Percentiles rank a stretch among this genome's conserved stretches.
phyloP scores from a whole-genome alignment of 2,113 vertebrate genomes.

The Corythornis vintsioides region DNA sequence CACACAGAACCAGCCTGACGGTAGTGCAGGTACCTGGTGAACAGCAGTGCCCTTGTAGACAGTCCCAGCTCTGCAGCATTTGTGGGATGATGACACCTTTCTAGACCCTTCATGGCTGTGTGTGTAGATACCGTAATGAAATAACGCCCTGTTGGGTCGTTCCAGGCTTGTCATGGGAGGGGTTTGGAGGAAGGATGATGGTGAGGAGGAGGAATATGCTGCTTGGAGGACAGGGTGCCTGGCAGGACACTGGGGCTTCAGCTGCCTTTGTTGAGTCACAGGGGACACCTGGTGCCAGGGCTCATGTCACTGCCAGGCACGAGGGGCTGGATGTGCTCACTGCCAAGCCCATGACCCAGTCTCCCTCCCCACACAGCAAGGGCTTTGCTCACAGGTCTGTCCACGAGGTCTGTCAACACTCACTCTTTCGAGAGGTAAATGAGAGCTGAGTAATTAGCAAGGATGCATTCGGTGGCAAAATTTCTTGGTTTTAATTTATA shows the following conservation, averaged over 20 bases:
- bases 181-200: not conserved
- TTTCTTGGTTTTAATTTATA: not conserved
- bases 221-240: not conserved
- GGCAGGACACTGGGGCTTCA: not conserved
- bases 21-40: not conserved
- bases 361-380: not conserved
- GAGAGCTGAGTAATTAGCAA: not conserved
- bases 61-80: slow-evolving; percentile 6
- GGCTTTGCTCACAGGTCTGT: not conserved
- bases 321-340: not conserved
- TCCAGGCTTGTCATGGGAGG: not conserved
- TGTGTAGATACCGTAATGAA: fast-evolving
- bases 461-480: not conserved
- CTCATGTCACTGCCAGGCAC: not conserved
- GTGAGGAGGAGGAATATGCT: not conserved
- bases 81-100: slow-evolving; percentile 1
- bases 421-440: not conserved
- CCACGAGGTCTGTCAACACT: not conserved
- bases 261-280: not conserved
- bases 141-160: not conserved
- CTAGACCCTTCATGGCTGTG: not conserved
- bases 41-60: not conserved
- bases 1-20: not conserved
- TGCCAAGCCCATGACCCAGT: not conserved
- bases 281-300: not conserved